phyloP scores from a whole-genome alignment of 2,113 vertebrate genomes.

The Microcebus murinus region DNA sequence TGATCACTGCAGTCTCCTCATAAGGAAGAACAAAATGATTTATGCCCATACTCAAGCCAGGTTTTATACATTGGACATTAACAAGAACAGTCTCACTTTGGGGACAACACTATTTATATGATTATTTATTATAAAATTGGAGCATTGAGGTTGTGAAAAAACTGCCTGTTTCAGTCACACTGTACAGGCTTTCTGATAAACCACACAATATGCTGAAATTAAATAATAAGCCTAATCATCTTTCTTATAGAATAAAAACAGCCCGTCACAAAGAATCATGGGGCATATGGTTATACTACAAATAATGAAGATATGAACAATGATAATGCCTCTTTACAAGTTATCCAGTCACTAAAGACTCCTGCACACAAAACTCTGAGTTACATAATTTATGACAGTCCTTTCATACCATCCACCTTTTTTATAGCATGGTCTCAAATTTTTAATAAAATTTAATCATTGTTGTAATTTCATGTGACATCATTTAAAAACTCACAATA shows the following conservation, averaged over 20 bases:
- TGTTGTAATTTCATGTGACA: neutral
- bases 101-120: neutral
- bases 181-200: neutral
- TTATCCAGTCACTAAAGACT: neutral
- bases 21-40: neutral
- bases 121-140: slow-evolving; percentile 20
- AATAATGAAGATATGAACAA: slow-evolving; percentile 25
- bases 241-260: slow-evolving; percentile 25
- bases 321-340: neutral
- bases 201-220: neutral
- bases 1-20: neutral
- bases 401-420: neutral
- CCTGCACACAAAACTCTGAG: neutral
- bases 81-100: neutral
- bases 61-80: neutral
- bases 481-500: neutral
- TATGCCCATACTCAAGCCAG: neutral
- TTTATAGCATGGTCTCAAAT: neutral
- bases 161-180: neutral
- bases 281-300: neutral
- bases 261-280: neutral
- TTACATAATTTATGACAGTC: neutral
- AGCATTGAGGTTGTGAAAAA: neutral
- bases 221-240: slow-evolving; percentile 45
- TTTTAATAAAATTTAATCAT: slow-evolving; percentile 7